Evolutionary conservation across 2,113 vertebrate species (phyloP).

Genomic region (Chrysemys picta): DNA sequence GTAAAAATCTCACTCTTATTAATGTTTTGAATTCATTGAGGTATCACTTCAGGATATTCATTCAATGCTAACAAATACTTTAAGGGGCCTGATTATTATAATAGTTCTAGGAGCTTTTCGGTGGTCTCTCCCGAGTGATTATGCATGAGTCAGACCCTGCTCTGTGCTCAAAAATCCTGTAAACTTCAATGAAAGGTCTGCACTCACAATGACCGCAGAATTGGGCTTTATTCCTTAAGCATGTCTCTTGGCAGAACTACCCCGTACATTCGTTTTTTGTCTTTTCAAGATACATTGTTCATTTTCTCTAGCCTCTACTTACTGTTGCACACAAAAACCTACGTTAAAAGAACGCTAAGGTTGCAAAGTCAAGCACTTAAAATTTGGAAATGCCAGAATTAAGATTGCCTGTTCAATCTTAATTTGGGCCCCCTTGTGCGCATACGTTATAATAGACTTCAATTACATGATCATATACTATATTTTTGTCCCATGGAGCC

Average conservation of each 20-base stretch:
- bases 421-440: not conserved
- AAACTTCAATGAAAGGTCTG: not conserved
- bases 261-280: not conserved
- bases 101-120: not conserved
- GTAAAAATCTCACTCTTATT: not conserved
- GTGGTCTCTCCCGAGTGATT: not conserved
- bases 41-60: not conserved
- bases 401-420: not conserved
- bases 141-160: not conserved
- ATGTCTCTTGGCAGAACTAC: not conserved
- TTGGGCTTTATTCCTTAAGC: not conserved
- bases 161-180: not conserved
- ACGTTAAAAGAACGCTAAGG: not conserved
- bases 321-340: not conserved
- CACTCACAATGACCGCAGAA: not conserved
- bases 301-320: not conserved
- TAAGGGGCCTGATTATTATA: not conserved
- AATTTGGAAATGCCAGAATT: not conserved
- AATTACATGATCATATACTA: not conserved
- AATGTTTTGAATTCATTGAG: not conserved
- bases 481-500: not conserved
- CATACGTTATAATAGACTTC: not conserved
- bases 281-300: not conserved
- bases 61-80: not conserved
- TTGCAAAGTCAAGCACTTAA: not conserved